These are phyloP conservation scores for Hylaeus anthracinus DNA, from an alignment of 1,140 invertebrate genomes.

Conservation along the genomic window DNA sequence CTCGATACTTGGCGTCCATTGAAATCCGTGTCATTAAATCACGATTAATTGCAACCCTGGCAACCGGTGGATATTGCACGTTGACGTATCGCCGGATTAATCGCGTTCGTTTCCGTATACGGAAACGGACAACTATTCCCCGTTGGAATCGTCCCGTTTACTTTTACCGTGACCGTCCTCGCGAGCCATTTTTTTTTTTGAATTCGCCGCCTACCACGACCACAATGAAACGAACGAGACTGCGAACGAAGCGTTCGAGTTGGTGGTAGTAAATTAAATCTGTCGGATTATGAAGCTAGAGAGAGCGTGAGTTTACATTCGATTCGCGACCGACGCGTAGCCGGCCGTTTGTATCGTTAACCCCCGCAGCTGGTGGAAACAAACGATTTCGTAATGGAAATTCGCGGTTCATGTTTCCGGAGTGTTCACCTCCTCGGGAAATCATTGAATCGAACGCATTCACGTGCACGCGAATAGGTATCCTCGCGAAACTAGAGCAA, in stretches of 20 bases:
- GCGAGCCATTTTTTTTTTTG: conserved; percentile 41
- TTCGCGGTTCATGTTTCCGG: conserved; percentile 56
- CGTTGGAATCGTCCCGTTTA: background rate
- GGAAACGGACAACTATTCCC: conserved; percentile 4
- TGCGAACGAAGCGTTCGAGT: background rate
- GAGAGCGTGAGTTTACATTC: conserved; percentile 55
- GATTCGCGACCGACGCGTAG: conserved; percentile 40
- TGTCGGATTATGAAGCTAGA: conserved; percentile 55
- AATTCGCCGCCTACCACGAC: background rate
- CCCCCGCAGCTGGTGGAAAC: conserved; percentile 34
- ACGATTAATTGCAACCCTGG: background rate
- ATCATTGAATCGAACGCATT: background rate
- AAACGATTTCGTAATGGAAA: conserved; percentile 65
- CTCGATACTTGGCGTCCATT: too few relatives aligned
- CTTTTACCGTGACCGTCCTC: background rate
- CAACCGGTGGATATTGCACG: background rate
- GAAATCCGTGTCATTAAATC: background rate
- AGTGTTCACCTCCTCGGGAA: background rate
- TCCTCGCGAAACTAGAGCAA: background rate
- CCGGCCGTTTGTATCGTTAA: conserved; percentile 55
- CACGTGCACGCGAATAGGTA: background rate
- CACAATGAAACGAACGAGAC: background rate
- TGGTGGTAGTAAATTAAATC: conserved; percentile 61
- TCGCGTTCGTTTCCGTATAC: background rate
- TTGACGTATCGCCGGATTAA: background rate